phyloP scores from a whole-genome alignment of 1,140 invertebrate species.

The Aricia agestis region DNA sequence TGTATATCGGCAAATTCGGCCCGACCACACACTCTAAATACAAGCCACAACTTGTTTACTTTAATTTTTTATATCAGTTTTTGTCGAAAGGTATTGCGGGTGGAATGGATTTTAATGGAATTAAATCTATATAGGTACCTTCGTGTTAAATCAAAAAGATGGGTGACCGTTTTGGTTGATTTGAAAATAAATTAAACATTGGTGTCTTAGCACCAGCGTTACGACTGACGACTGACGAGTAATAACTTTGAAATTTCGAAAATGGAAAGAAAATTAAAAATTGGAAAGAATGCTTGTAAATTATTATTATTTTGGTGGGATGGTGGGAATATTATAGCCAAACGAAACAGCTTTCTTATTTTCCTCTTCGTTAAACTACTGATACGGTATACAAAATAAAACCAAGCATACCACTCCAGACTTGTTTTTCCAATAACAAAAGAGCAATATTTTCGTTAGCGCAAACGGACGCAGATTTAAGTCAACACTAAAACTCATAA shows the following conservation, averaged over 20 bases:
- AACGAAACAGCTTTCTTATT: too few relatives aligned
- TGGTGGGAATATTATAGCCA: too few relatives aligned
- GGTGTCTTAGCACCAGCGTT: too few relatives aligned
- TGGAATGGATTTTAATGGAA: neutral
- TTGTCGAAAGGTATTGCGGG: neutral
- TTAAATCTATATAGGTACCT: neutral
- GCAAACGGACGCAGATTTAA: neutral
- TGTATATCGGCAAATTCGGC: constrained; percentile 50
- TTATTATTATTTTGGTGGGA: too few relatives aligned
- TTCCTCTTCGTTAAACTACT: too few relatives aligned
- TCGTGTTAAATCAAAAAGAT: too few relatives aligned
- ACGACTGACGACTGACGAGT: too few relatives aligned
- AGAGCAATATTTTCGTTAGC: neutral
- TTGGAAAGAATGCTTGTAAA: too few relatives aligned
- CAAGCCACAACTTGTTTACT: neutral
- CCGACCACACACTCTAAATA: constrained; percentile 45
- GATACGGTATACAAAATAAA: neutral
- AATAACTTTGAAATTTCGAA: too few relatives aligned
- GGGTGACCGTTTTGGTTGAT: too few relatives aligned
- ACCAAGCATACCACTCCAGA: neutral
- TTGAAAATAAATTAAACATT: too few relatives aligned
- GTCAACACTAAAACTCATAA: constrained; percentile 1
- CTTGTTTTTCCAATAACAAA: neutral
- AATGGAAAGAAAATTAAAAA: too few relatives aligned
- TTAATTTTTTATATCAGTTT: constrained; percentile 2